A percentile compares a stretch with the other conserved stretches of the same genome.
Evolutionary conservation across 2,888 invertebrate genomes (phyloP).

Genomic region (Alloscopus bannaensis): DNA sequence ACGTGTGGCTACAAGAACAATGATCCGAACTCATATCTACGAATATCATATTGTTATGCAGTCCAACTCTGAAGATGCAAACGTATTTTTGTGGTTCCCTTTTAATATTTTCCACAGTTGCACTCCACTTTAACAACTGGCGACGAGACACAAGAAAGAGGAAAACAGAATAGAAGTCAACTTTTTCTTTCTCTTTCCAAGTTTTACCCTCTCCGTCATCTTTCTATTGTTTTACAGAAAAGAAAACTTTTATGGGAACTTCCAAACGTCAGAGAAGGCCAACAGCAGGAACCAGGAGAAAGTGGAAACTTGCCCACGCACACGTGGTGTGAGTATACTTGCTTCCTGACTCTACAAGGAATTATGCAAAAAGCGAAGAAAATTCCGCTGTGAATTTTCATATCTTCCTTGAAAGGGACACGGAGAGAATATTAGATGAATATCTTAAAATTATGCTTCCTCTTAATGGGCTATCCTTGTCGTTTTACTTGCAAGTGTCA

Average conservation of each 20-base stretch:
- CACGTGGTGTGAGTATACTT: slow-evolving; percentile 2
- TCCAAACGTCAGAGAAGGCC: no score
- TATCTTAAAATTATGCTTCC: slow-evolving; percentile 50
- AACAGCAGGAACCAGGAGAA: no score
- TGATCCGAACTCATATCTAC: no score
- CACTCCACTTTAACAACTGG: no score
- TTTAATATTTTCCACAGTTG: slow-evolving; percentile 27
- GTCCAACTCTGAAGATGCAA: neutral
- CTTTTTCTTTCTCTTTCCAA: neutral
- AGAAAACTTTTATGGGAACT: no score
- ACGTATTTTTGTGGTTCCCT: slow-evolving; percentile 28
- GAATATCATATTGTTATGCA: no score
- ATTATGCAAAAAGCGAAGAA: neutral
- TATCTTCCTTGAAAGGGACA: neutral
- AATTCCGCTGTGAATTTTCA: neutral
- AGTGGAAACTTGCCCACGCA: neutral
- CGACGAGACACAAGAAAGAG: no score
- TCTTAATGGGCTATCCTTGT: slow-evolving; percentile 58
- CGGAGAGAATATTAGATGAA: slow-evolving; percentile 44
- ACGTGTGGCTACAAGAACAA: no score
- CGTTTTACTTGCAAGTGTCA: slow-evolving; percentile 52
- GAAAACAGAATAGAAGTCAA: no score
- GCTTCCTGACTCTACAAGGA: neutral
- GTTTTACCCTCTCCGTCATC: neutral
- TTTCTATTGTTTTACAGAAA: slow-evolving; percentile 17